Conservation (phyloP, 1,140 invertebrate genomes). For the Megathymus violae region DNA sequence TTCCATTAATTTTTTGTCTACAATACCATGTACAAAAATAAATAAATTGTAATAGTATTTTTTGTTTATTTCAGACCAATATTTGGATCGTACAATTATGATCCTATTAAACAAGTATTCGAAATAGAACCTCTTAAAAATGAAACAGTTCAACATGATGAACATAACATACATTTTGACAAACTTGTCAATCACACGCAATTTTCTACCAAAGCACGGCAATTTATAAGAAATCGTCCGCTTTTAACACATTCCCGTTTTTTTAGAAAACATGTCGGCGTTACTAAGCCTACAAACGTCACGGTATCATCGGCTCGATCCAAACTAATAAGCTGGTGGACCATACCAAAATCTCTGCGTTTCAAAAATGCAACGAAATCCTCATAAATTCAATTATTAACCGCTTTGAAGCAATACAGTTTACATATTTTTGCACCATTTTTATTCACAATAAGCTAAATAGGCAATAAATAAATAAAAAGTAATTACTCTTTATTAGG, state of each 20-base stretch:
- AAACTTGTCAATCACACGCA: neutral
- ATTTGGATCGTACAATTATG: constrained; percentile 62
- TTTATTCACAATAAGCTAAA: too few relatives aligned
- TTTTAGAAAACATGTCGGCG: neutral
- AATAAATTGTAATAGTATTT: too few relatives aligned
- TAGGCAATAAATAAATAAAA: too few relatives aligned
- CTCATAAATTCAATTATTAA: too few relatives aligned
- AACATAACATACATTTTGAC: neutral
- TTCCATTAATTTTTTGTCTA: too few relatives aligned
- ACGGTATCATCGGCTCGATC: too few relatives aligned
- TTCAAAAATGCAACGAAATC: constrained; percentile 1
- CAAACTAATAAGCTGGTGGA: neutral
- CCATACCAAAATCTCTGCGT: neutral
- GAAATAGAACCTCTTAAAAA: constrained; percentile 19
- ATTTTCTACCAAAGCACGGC: neutral
- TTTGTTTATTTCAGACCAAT: constrained; percentile 50
- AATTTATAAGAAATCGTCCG: neutral
- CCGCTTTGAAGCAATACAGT: too few relatives aligned
- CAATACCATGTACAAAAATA: too few relatives aligned
- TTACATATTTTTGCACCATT: too few relatives aligned
- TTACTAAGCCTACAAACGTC: too few relatives aligned
- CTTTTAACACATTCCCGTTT: neutral
- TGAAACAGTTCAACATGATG: neutral
- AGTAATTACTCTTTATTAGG: too few relatives aligned
- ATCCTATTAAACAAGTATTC: constrained; percentile 50